A percentile compares a stretch with the other conserved stretches of the same genome.
These are phyloP conservation scores for Hylaeus anthracinus DNA, from an alignment of 1,140 invertebrate genomes.

Conservation along the genomic window DNA sequence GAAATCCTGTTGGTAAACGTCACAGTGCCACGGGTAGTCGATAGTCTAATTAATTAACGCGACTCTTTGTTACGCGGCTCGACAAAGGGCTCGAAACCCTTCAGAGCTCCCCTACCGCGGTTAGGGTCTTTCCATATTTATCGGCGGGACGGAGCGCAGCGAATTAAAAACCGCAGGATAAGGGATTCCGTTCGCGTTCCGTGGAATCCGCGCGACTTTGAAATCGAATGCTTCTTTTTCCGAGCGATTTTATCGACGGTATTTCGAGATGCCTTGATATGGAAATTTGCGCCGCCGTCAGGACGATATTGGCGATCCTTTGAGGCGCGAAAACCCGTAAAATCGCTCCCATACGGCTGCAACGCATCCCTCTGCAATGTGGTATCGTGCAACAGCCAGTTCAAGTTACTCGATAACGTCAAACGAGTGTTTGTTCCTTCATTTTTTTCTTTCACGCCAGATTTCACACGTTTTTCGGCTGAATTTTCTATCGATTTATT, in stretches of 20 bases:
- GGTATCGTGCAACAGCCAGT: too few species aligned
- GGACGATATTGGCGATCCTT: slow-evolving; percentile 1
- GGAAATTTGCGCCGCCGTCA: background rate
- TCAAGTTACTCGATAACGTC: background rate
- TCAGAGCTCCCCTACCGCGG: background rate
- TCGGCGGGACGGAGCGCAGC: background rate
- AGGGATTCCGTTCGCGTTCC: background rate
- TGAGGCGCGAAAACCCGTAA: background rate
- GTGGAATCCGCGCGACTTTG: background rate
- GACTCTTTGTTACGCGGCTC: background rate
- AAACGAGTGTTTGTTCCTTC: too few species aligned
- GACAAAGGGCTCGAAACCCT: background rate
- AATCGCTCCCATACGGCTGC: background rate
- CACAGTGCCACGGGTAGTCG: background rate
- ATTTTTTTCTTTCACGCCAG: too few species aligned
- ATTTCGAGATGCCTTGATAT: background rate
- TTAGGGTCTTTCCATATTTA: background rate
- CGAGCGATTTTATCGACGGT: background rate
- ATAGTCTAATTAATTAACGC: slow-evolving; percentile 12
- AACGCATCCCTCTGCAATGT: too few species aligned
- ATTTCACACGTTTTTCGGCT: too few species aligned
- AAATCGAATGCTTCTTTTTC: background rate
- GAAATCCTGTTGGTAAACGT: too few species aligned
- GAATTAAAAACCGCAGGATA: background rate
- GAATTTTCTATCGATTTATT: too few species aligned